Evolutionary conservation across 2,888 invertebrate species (phyloP), one percentile per base, ranked within the genome.

Genomic region (Marasmarcha lunaedactyla): DNA sequence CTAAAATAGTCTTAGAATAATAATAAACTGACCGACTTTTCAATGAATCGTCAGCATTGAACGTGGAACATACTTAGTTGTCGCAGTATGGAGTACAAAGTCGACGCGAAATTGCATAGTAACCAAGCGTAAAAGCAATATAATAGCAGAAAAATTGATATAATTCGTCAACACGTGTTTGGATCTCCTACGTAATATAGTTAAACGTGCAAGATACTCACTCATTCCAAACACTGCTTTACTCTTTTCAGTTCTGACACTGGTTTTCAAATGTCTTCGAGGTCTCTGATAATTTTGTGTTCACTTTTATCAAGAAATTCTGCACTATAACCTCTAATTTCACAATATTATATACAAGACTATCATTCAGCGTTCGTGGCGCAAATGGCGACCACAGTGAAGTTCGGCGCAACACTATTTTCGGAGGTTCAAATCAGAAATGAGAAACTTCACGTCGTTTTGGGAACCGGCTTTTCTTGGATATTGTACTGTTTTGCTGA

Each of bases 321-420:
- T 59, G 48, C 71, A 73, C 69, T 73, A 62, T 81, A 81, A 79
- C 81, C 79, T 79, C 68, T 52, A 73, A 71, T 67, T 59, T 53
- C 59, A 65, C 59, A 55, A 62, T 57, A 58, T 55, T 52, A 64
- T 68, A 71, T 66, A 70, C 70, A 67, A 64, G 62, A 60, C 57
- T 54, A 55, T 49, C 59, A 57, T 54, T 55, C 64, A 67, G 71
- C 68, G 57, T 71, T 77, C 84, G 84, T 83, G 84, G 84, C 81
- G 77, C 68, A 74, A 83, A 84, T 84, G 83, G 83, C 84, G 78
- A 81, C 84, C 67, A 57, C 46, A 45, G 41, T 63, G 74, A 81
- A 77, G 58, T 69, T 65, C 51, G 66, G 55, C 47, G 63, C 54
- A 41, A 52, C 47, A 46, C 51, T 30, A 30, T 30, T 30, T 30